A percentile compares a stretch with the other conserved stretches of the same genome.
phyloP scores from a whole-genome alignment of 2,797 vertebrate genomes.

The Diplodus sargus region DNA sequence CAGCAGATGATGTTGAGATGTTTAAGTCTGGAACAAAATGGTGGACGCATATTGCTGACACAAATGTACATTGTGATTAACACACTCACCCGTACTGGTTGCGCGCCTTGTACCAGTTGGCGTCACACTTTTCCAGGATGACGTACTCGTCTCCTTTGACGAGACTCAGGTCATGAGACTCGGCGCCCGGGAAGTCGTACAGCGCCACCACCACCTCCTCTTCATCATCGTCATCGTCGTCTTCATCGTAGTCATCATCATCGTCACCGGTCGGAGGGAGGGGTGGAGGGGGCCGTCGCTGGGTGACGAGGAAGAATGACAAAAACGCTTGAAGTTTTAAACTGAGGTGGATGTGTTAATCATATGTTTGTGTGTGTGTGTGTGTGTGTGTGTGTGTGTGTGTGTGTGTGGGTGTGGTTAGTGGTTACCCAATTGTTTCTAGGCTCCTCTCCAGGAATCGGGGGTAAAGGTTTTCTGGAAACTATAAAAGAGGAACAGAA shows the following conservation, averaged over 20 bases:
- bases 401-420: conserved; percentile 30
- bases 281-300: conserved; percentile 60
- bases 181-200: conserved; percentile 90
- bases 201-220: conserved; percentile 88
- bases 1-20: too few relatives aligned
- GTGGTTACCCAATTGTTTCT: conserved; percentile 21
- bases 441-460: conserved; percentile 77
- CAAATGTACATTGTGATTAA: not conserved
- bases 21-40: too few relatives aligned
- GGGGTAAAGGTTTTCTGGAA: conserved; percentile 88
- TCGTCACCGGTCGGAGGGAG: conserved; percentile 36
- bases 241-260: accelerated
- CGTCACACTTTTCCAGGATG: conserved; percentile 88
- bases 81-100: conserved; percentile 87
- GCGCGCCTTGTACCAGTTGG: conserved; percentile 93
- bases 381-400: conserved; percentile 1
- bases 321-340: not conserved
- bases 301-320: not conserved
- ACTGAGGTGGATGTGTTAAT: too few relatives aligned
- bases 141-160: conserved; percentile 89
- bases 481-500: conserved; percentile 81
- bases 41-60: too few relatives aligned
- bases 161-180: conserved; percentile 90
- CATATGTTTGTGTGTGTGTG: not conserved
- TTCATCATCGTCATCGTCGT: conserved; percentile 53